These are phyloP conservation scores for Triplophysa bombifrons DNA, from an alignment of 2,797 vertebrate genomes.

Conservation along the genomic window DNA sequence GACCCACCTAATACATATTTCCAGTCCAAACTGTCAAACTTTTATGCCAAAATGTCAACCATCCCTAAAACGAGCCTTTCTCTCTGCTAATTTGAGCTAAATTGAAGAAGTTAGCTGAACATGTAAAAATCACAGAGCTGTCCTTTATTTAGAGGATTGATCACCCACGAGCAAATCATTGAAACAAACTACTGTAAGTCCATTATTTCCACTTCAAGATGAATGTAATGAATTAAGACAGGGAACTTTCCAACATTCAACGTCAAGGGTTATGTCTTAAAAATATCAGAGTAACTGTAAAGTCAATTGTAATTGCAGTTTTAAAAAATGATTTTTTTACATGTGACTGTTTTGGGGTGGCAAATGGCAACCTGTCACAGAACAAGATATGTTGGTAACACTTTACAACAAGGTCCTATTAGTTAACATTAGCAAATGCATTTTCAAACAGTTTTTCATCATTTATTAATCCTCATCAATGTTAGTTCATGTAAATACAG, in stretches of 20 bases:
- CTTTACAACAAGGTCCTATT: too few species aligned
- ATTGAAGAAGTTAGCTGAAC: conserved; percentile 23
- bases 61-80: conserved; percentile 24
- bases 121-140: conserved; percentile 17
- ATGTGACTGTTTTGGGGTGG: background rate
- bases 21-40: conserved; percentile 21
- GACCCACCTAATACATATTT: conserved; percentile 31
- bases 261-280: conserved; percentile 65
- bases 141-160: conserved; percentile 4
- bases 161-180: background rate
- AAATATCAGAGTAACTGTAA: conserved; percentile 67
- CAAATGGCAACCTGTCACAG: background rate
- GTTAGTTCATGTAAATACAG: too few species aligned
- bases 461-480: too few species aligned
- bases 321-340: background rate
- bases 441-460: too few species aligned
- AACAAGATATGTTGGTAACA: background rate
- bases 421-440: too few species aligned
- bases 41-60: conserved; percentile 30
- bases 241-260: conserved; percentile 39
- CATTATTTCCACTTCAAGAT: background rate
- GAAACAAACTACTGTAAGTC: conserved; percentile 23
- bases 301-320: conserved; percentile 69
- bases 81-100: conserved; percentile 27
- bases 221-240: conserved; percentile 13